Base-by-base conservation (phyloP, 2,888 invertebrate genomes). In the Achlya flavicornis region DNA sequence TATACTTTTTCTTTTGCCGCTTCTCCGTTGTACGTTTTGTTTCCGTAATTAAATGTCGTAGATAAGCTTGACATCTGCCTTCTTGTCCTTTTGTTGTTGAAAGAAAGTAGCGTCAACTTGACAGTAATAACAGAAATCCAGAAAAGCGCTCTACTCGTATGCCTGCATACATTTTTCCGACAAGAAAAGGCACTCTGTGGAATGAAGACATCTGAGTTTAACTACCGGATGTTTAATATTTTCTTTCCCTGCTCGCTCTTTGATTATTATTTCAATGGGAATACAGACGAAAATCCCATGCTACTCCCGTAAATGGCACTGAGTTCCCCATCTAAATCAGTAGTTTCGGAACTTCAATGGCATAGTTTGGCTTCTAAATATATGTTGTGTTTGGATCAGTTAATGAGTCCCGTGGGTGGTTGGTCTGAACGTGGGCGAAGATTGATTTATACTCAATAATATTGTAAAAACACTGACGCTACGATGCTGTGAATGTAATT, bases 181-280 rank as follows among this genome's bases (percentile, higher is more conserved):
- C 86, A 85, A 84, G 87, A 80, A 87, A 88, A 86, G 72, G 80
- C 86, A 87, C 84, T 90, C 74, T 72, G 71, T 77, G 64, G 72
- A 82, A 87, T 84, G 79, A 81, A 85, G 78, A 80, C 77, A 69
- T 75, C 70, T 68, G 64, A 63, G 69, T 79, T 80, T 79, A 79
- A 84, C 79, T 77, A 77, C 85, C 89, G 90, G 90, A 90, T 89
- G 89, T 89, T 84, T 84, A 79, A 62, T 41, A 35, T 41, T 60
- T 41, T 41, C 41, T 41, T 41, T 41, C 12, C 38, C 41, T 41
- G 41, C 41, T 60, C 53, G 8, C 67, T 62, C 58, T 62, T 57
- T 67, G 61, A 53, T 61, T 64, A 61, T 66, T 73, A 76, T 61
- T 6, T 12, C 2, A 53, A 33, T 64, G 64, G 67, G 63, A 65